Evolutionary conservation across 2,888 invertebrate genomes (phyloP).

Genomic region (Thymelicus lineola): DNA sequence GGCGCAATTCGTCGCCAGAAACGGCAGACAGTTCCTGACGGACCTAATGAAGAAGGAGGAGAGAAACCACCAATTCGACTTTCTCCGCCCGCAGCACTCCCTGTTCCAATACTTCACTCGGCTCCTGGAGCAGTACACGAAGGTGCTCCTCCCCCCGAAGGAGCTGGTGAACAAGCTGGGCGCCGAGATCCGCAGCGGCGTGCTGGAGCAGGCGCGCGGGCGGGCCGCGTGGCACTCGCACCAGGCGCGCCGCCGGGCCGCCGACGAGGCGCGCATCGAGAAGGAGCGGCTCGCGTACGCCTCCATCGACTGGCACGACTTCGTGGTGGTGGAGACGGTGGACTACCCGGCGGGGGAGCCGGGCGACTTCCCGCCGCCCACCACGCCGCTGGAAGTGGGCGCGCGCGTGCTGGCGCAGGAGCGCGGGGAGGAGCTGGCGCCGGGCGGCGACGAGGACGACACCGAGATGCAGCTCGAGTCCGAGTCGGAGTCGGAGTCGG

Average conservation of each 20-base stretch:
- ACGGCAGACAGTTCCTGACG: conserved; percentile 98
- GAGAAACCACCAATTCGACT: conserved; percentile 99
- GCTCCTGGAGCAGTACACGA: conserved; percentile 98
- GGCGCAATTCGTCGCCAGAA: conserved; percentile 99
- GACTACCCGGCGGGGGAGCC: conserved; percentile 99
- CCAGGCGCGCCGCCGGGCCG: conserved; percentile 95
- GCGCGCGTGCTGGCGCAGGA: conserved; percentile 95
- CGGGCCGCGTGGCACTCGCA: conserved; percentile 98
- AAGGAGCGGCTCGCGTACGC: conserved; percentile 98
- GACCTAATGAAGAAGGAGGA: conserved; percentile 99
- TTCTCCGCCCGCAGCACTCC: conserved; percentile 98
- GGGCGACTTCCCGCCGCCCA: conserved; percentile 98
- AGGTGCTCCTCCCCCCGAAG: conserved; percentile 97
- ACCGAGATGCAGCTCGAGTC: conserved; percentile 97
- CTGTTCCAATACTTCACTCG: conserved; percentile 99
- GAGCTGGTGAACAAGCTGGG: conserved; percentile 92
- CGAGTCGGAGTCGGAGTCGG: conserved; percentile 87
- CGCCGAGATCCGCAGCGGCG: conserved; percentile 89
- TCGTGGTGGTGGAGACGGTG: conserved; percentile 99
- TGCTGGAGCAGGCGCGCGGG: conserved; percentile 95
- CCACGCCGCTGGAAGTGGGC: conserved; percentile 98
- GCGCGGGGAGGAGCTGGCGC: conserved; percentile 88
- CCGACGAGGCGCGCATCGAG: conserved; percentile 98
- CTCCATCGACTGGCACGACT: conserved; percentile 99
- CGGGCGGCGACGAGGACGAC: conserved; percentile 84